Percentiles rank a stretch among this genome's conserved stretches.
Evolutionary conservation across 2,888 invertebrate species (phyloP).

Genomic region (Agonopterix heracliana): DNA sequence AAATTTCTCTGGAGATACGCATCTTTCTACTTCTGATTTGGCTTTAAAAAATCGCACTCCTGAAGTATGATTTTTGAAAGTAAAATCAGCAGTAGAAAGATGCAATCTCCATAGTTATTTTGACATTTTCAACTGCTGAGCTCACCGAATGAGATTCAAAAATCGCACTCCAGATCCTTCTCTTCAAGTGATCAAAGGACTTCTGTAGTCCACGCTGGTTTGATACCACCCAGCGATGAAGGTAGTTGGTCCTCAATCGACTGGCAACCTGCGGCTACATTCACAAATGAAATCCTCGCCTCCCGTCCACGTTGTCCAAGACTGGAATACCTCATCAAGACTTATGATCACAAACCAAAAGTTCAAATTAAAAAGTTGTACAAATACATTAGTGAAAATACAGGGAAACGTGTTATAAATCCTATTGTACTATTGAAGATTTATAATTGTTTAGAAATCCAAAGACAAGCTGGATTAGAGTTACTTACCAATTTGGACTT

Average conservation of each 20-base stretch:
- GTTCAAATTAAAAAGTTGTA: conserved; percentile 5
- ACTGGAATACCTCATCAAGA: conserved; percentile 1
- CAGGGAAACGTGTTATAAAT: conserved; percentile 3
- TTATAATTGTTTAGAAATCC: conserved; percentile 10
- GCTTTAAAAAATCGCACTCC: too few relatives aligned
- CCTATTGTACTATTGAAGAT: conserved; percentile 3
- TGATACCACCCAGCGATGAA: conserved; percentile 9
- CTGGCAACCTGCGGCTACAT: conserved; percentile 12
- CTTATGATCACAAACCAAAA: background rate
- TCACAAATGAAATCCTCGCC: conserved; percentile 8
- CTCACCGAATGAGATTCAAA: too few relatives aligned
- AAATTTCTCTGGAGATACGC: too few relatives aligned
- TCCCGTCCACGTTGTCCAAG: conserved; percentile 5
- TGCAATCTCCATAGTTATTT: too few relatives aligned
- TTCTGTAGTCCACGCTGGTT: conserved; percentile 10
- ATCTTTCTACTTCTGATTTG: too few relatives aligned
- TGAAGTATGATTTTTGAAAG: too few relatives aligned
- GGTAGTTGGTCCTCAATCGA: conserved; percentile 10
- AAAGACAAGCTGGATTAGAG: conserved; percentile 9
- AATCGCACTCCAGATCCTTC: too few relatives aligned
- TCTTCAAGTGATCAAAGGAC: conserved; percentile 7
- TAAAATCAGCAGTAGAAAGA: too few relatives aligned
- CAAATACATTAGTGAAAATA: conserved; percentile 4
- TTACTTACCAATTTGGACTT: conserved; percentile 14
- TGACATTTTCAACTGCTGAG: too few relatives aligned